Conservation (phyloP, 1,140 invertebrate species). For the Coboldia fuscipes region DNA sequence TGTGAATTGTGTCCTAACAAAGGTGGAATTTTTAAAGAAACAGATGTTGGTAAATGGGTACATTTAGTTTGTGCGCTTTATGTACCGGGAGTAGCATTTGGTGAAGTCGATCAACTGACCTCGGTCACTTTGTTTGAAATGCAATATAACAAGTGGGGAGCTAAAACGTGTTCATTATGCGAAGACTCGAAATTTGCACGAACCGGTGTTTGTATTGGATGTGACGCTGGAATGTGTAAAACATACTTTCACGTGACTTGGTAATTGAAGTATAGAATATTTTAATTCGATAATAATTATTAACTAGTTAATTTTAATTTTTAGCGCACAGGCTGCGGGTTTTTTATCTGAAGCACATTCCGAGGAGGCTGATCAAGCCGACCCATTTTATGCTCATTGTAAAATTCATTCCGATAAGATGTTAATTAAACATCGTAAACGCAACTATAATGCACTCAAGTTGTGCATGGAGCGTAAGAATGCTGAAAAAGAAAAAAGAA, state of each 20-base stretch:
- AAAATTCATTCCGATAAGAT: conserved; percentile 75
- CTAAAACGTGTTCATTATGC: conserved; percentile 70
- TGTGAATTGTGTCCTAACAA: conserved; percentile 76
- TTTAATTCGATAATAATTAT: conserved; percentile 1
- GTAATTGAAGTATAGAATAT: conserved; percentile 24
- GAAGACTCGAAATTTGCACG: conserved; percentile 64
- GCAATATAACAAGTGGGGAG: conserved; percentile 86
- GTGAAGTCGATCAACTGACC: conserved; percentile 71
- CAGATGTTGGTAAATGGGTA: conserved; percentile 91
- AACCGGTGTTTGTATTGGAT: conserved; percentile 87
- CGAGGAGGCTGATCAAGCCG: conserved; percentile 83
- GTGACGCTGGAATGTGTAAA: conserved; percentile 95
- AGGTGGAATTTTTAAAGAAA: conserved; percentile 91
- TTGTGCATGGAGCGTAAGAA: conserved; percentile 50
- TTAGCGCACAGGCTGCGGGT: conserved; percentile 80
- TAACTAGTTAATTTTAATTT: conserved; percentile 9
- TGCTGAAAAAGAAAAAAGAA: conserved; percentile 24
- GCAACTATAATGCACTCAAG: conserved; percentile 77
- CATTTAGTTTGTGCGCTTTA: conserved; percentile 93
- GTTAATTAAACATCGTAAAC: conserved; percentile 50
- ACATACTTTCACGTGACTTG: conserved; percentile 96
- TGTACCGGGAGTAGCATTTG: conserved; percentile 91
- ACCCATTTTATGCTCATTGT: conserved; percentile 94
- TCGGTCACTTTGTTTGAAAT: conserved; percentile 88
- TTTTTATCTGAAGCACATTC: conserved; percentile 80